Conservation (phyloP, 1,140 invertebrate genomes). For the Sesamia nonagrioides region DNA sequence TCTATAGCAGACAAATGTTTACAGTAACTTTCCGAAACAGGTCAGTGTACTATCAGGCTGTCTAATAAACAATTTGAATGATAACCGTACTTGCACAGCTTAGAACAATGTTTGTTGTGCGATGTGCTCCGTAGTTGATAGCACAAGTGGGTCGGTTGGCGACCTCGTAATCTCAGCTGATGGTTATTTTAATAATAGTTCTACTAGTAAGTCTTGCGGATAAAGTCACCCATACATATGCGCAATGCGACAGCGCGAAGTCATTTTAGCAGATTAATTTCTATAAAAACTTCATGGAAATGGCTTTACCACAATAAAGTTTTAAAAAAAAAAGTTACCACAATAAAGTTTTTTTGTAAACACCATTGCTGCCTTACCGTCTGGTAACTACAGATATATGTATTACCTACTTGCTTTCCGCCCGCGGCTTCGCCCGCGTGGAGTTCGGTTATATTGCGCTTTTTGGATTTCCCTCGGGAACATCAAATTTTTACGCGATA, state of each 20-base stretch:
- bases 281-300: too few species aligned
- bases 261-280: neutral
- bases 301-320: too few species aligned
- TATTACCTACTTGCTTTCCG: too few species aligned
- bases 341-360: too few species aligned
- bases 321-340: too few species aligned
- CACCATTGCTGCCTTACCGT: too few species aligned
- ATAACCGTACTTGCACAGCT: conserved; percentile 13
- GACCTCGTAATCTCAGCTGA: conserved; percentile 55
- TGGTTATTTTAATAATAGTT: conserved; percentile 46
- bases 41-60: conserved; percentile 38
- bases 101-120: conserved; percentile 23
- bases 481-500: too few species aligned
- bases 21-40: conserved; percentile 40
- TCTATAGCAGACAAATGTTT: neutral
- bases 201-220: neutral
- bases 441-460: too few species aligned
- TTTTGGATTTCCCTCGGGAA: too few species aligned
- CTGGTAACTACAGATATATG: too few species aligned
- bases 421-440: too few species aligned
- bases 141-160: conserved; percentile 46
- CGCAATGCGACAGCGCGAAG: too few species aligned
- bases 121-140: conserved; percentile 1
- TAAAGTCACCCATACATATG: neutral
- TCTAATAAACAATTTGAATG: conserved; percentile 46